Base-by-base conservation (phyloP, 2,113 vertebrate genomes). In the Phylloscopus trochilus region DNA sequence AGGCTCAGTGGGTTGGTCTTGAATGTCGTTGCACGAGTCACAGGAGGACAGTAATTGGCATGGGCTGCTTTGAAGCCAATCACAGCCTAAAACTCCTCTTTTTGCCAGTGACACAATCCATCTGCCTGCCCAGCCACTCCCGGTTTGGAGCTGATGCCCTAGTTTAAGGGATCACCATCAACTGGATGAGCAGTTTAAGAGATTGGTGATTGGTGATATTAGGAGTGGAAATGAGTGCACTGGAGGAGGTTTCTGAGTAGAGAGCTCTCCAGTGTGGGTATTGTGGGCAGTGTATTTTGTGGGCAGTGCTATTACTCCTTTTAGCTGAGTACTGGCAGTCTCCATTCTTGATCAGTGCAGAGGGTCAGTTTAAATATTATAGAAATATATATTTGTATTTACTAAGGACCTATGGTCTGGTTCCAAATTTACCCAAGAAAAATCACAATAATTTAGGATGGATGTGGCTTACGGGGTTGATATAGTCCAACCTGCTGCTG, bases 1-100 rank as follows among this genome's bases (percentile, higher is more conserved):
- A 93, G 92, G 46, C 56, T 82, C 22, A 30, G 68, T 16, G 28
- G 66, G 39, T 56, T 55, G 76, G 51, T 35, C 67, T 76, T 67
- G 53, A 39, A 44, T 59, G 30, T 44, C 83, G 41, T 91, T 83
- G 58, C n/a, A 19, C 49, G 69, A 89, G 91, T 83, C 51, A 26
- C 53, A 82, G 89, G 87, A 85, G 59, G 75, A 51, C 78, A 96
- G 68, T 84, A 91, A 90, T 51, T 93, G 96, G 64, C 92, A 74
- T 47, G 70, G 79, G 79, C 56, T 92, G 79, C n/a, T 51, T 84
- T 39, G 92, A 76, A 96, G 60, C 66, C 94, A 83, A 0, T 91
- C 11, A 14, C 53, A 75, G 64, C 47, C 35, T 68, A 59, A 85
- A 81, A 37, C 64, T 93, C 67, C 56, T 85, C 2, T 6, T 68